A percentile compares a stretch with the other conserved stretches of the same genome.
Conservation (phyloP, 2,113 vertebrate species). For the Petroica traversi region DNA sequence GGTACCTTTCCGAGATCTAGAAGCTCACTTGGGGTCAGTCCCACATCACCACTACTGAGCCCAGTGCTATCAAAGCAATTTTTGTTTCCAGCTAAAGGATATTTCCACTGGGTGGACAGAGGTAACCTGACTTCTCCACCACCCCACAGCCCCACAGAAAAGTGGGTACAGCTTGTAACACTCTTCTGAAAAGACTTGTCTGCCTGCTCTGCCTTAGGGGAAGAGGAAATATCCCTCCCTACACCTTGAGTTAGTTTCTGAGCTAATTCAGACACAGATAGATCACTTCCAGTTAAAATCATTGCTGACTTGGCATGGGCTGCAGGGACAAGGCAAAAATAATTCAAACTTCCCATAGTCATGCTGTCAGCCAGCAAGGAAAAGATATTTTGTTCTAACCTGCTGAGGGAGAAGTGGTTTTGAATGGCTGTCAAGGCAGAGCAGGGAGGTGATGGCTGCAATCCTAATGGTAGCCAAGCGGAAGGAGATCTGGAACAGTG, state of each 20-base stretch:
- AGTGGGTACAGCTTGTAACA: neutral
- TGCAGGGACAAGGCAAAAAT: neutral
- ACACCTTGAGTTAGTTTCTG: neutral
- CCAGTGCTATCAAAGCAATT: neutral
- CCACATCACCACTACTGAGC: neutral
- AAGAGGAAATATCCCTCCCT: neutral
- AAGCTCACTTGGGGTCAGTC: fast-evolving
- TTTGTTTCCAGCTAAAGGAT: neutral
- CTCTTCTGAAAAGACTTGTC: neutral
- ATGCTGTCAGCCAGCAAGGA: fast-evolving
- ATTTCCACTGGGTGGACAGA: neutral
- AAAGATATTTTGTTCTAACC: neutral
- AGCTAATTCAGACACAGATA: fast-evolving
- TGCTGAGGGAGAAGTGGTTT: neutral
- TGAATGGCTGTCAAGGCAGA: neutral
- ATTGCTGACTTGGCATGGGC: fast-evolving
- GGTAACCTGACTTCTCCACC: neutral
- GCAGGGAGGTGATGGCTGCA: neutral
- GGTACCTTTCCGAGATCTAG: neutral
- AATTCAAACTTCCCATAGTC: neutral
- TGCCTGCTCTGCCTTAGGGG: neutral
- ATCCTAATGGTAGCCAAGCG: neutral
- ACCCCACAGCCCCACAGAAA: neutral
- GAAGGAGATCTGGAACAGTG: neutral
- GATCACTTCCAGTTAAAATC: neutral